These are phyloP conservation scores for Morinoia aosen DNA, from an alignment of 2,888 invertebrate species.

Conservation along the genomic window DNA sequence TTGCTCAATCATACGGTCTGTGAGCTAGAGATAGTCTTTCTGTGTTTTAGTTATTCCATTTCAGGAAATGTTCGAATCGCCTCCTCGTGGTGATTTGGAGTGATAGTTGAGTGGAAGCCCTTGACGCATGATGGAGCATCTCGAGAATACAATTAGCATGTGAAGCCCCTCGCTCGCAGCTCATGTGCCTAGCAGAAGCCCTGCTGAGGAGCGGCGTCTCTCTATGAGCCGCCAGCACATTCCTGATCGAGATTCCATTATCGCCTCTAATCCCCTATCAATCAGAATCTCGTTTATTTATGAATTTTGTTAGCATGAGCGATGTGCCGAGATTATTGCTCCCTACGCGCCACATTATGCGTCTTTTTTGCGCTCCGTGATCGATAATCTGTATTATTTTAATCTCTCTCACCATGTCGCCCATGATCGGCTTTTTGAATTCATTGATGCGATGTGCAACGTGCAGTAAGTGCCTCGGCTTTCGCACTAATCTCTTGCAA, in stretches of 20 bases:
- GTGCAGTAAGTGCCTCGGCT: neutral
- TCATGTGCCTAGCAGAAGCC: neutral
- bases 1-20: neutral
- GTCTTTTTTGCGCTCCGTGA: neutral
- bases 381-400: constrained; percentile 18
- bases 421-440: neutral
- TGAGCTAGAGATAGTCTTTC: neutral
- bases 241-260: constrained; percentile 25
- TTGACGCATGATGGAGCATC: neutral
- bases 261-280: constrained; percentile 32
- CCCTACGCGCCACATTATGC: neutral
- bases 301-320: constrained; percentile 36
- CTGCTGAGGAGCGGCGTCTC: constrained; percentile 2
- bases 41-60: neutral
- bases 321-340: constrained; percentile 33
- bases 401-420: neutral
- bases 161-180: neutral
- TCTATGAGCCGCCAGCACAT: constrained; percentile 9
- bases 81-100: neutral
- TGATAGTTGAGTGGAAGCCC: neutral
- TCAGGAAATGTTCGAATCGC: neutral
- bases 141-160: neutral
- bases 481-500: neutral
- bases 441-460: neutral
- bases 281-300: constrained; percentile 47